These are phyloP conservation scores for Dryobota labecula DNA, from an alignment of 2,888 invertebrate genomes.

Conservation along the genomic window DNA sequence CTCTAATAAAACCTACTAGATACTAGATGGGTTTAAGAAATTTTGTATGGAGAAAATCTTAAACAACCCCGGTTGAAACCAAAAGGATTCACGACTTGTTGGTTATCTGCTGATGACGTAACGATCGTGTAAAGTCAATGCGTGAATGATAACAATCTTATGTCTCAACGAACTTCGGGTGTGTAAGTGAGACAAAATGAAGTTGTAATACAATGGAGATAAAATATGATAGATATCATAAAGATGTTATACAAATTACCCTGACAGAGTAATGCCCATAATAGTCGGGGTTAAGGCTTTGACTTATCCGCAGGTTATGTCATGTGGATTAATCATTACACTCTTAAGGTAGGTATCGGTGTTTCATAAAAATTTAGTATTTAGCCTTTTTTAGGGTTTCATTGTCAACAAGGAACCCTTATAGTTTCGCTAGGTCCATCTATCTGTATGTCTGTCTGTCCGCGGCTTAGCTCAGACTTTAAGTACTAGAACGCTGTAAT, in stretches of 20 bases:
- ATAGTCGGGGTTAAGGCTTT: constrained; percentile 42
- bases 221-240: constrained; percentile 26
- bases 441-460: no score
- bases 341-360: constrained; percentile 6
- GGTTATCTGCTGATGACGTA: constrained; percentile 45
- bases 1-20: background rate
- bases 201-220: constrained; percentile 22
- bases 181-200: constrained; percentile 44
- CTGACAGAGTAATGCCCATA: constrained; percentile 30
- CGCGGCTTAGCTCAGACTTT: no score
- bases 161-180: constrained; percentile 59
- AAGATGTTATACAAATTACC: constrained; percentile 48
- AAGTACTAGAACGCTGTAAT: no score
- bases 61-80: constrained; percentile 57
- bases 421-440: no score
- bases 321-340: constrained; percentile 17
- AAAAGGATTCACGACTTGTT: constrained; percentile 53
- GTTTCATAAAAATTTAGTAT: background rate
- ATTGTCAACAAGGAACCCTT: no score
- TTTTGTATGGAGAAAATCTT: background rate
- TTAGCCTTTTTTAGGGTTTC: background rate
- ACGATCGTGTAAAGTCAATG: constrained; percentile 68
- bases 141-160: constrained; percentile 74
- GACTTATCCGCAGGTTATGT: constrained; percentile 3
- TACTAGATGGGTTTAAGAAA: background rate